These are phyloP conservation scores for Petaurus breviceps DNA, from an alignment of 2,113 vertebrate genomes.

Conservation along the genomic window DNA sequence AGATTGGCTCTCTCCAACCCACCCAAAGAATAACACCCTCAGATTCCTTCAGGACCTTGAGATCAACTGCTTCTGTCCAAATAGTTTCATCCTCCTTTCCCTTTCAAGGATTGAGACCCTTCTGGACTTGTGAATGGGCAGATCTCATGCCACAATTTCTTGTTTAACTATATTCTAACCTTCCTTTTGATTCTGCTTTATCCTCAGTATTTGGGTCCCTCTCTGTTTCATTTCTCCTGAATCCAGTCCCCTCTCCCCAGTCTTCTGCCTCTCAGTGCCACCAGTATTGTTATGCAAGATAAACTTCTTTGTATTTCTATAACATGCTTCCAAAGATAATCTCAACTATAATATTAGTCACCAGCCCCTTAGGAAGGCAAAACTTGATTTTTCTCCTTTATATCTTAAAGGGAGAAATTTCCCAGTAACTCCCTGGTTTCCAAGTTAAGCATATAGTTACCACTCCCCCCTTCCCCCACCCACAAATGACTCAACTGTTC, in stretches of 20 bases:
- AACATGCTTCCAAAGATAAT: background rate
- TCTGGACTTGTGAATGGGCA: background rate
- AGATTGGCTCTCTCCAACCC: background rate
- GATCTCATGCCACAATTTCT: background rate
- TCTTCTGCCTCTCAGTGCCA: background rate
- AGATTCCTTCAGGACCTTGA: background rate
- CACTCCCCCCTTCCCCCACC: too few relatives aligned
- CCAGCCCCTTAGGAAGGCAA: background rate
- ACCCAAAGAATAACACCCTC: background rate
- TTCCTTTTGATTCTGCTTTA: background rate
- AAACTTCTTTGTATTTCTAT: background rate
- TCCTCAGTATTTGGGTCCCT: background rate
- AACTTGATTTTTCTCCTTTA: background rate
- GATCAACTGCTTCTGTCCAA: background rate
- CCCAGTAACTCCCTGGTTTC: background rate
- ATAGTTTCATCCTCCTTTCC: background rate
- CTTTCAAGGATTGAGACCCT: background rate
- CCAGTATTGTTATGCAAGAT: background rate
- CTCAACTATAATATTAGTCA: background rate
- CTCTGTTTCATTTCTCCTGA: background rate
- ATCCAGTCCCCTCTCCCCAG: background rate
- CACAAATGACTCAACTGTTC: background rate
- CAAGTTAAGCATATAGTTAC: background rate
- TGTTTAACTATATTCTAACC: background rate
- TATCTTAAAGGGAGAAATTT: background rate